Percentiles rank a stretch among this genome's conserved stretches.
Conservation (phyloP, 2,888 invertebrate species). For the Sinodicranocentrus sp. region DNA sequence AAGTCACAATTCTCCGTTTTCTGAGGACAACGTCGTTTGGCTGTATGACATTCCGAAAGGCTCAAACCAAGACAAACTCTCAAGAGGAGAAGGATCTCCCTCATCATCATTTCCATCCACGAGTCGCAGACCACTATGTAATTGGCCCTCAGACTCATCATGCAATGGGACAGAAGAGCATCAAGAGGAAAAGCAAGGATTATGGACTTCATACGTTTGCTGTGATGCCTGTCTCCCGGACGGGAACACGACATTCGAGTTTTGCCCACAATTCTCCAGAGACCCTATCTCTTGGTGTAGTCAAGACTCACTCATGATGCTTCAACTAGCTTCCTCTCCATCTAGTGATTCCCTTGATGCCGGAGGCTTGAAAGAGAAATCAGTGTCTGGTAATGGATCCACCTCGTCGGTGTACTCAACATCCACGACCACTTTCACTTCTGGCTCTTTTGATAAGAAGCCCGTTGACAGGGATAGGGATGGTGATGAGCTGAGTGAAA, state of each 20-base stretch:
- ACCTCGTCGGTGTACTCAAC: conserved; percentile 7
- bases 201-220: conserved; percentile 77
- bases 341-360: not conserved
- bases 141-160: conserved; percentile 26
- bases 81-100: not conserved
- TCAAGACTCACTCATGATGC: conserved; percentile 74
- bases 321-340: conserved; percentile 66
- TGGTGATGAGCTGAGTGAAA: not conserved
- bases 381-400: not conserved
- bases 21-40: conserved; percentile 74
- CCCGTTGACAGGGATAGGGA: not conserved
- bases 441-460: conserved; percentile 17
- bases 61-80: conserved; percentile 3
- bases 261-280: conserved; percentile 76
- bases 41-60: conserved; percentile 69
- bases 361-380: not conserved
- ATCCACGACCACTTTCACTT: conserved; percentile 44
- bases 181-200: conserved; percentile 68
- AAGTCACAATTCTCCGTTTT: conserved; percentile 56
- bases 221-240: conserved; percentile 76
- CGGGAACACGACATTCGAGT: conserved; percentile 72
- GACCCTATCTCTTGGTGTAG: conserved; percentile 77
- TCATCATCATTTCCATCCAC: no score
- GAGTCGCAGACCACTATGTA: conserved; percentile 16
- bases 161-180: conserved; percentile 16